Base-by-base conservation (phyloP, 2,797 vertebrate genomes). In the Masticophis lateralis region DNA sequence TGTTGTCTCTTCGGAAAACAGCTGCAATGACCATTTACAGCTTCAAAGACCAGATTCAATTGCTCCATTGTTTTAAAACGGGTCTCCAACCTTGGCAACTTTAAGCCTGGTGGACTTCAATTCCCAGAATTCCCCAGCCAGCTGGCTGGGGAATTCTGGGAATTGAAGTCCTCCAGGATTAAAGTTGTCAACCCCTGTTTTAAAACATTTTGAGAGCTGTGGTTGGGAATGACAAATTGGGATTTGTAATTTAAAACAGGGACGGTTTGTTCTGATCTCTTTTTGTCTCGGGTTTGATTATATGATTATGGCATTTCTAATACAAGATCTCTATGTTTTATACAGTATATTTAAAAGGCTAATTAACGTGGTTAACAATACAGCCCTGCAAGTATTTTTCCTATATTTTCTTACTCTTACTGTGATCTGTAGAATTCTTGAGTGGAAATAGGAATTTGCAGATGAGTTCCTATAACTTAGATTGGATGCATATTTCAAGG, bases 261-360 rank as follows among this genome's bases (percentile, higher is more conserved):
- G 16, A 87, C 2, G 43, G 6, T 88, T 2, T 94, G 90, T 93
- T 93, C 18, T 88, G 88, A 92, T 86, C 0, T 86, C 91, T 18
- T 91, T n/a, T 6, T 25, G 16, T 28, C 94, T 43, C 69, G n/a
- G 83, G 47, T 92, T 93, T 89, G 93, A 66, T 5, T 0, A 86
- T 88, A 94, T 94, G 86, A 94, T 95, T 59, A 94, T 94, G 79
- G 94, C 94, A 93, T 11, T 51, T 63, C 43, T 56, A 92, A 92
- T 55, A 88, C 32, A 93, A 88, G 51, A 18, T 79, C 69, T 13
- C 57, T 69, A 92, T 47, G 1, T 4, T 61, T 94, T 93, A 89
- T 57, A 94, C 91, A 95, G 92, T 93, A 92, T 10, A 56, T 90
- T 47, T 60, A 10, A 91, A 83, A 94, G 20, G 57, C 88, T 94